Evolutionary conservation across 37 sponge, comb jelly and placozoan genomes (phyloP), one percentile per base, ranked within the genome.

Genomic region (Lycopodina hypogea): DNA sequence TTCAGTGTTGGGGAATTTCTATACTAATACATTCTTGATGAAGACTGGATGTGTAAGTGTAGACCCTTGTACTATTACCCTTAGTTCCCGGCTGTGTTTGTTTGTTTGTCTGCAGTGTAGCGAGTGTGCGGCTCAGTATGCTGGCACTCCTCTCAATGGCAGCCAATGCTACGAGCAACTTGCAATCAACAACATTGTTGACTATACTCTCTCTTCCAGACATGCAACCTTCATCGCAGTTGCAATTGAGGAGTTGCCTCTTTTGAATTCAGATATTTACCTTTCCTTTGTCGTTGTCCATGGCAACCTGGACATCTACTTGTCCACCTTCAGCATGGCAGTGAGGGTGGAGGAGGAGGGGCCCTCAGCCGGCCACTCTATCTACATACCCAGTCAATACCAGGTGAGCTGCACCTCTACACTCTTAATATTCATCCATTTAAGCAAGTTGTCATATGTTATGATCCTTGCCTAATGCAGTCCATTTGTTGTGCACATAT

Each of bases 151-250:
- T 14, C 4, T 18, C 7, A 34, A 68, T 37, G 29, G 29, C 68
- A 34, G 38, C 37, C 68, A 68, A 37, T 68, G 68, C 68, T 68
- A 68, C 38, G 7, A 68, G 21, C 34, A 68, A 29, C 34, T 68
- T 14, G 21, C 4, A 4, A 30, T 30, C 37, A 36, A 4, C 21
- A 18, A 4, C 7, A 30, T 34, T 19, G 68, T 37, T 7, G 29
- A 68, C 34, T 68, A 30, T 32, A 36, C 68, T 21, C 34, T 68
- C 68, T 37, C 38, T 18, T 7, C 68, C 37, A 3, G 37, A 36
- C 68, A 68, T 3, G 21, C 68, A 68, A 68, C 38, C 8, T 30
- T 32, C 37, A 36, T 68, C 37, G 68, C 32, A 19, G 8, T 34
- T 17, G 17, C 3, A 28, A 19, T 18, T 18, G 12, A 12, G 9